phyloP scores from a whole-genome alignment of 2,113 vertebrate species.

The Oncorhynchus keta region DNA sequence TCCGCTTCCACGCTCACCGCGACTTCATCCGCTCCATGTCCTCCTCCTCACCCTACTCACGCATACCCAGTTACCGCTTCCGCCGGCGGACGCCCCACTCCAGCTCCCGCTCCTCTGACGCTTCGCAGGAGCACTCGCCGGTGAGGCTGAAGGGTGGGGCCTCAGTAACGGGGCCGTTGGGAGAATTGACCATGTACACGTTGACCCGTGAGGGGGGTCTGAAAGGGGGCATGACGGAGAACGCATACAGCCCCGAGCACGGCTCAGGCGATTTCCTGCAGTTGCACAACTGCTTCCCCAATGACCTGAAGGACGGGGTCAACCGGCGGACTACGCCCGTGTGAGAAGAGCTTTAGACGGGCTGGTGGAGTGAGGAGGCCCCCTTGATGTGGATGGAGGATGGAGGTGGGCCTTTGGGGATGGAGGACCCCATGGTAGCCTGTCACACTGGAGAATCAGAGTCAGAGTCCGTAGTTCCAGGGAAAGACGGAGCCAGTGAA shows the following conservation, averaged over 20 bases:
- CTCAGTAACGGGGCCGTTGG: constrained; percentile 80
- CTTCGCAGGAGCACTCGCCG: constrained; percentile 86
- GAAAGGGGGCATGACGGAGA: constrained; percentile 79
- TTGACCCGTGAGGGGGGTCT: constrained; percentile 84
- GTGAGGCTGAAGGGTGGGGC: constrained; percentile 83
- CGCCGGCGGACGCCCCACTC: constrained; percentile 85
- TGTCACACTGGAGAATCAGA: no score
- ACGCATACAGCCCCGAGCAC: constrained; percentile 89
- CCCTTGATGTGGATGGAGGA: background rate
- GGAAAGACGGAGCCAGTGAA: no score
- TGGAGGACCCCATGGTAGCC: background rate
- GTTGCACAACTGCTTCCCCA: constrained; percentile 96
- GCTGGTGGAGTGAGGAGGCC: background rate
- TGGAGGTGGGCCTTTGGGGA: constrained; percentile 12
- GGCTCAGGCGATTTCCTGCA: constrained; percentile 88
- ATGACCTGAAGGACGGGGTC: constrained; percentile 89
- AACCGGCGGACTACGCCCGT: constrained; percentile 96
- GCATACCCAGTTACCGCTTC: constrained; percentile 95
- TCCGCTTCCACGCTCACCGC: constrained; percentile 85
- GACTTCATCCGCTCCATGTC: constrained; percentile 89
- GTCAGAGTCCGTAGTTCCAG: no score
- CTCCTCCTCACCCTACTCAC: constrained; percentile 91
- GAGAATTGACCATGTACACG: constrained; percentile 96
- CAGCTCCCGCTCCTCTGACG: constrained; percentile 91
- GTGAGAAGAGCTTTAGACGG: constrained; percentile 68